Evolutionary conservation across 2,797 vertebrate species (phyloP).

Genomic region (Emys orbicularis): DNA sequence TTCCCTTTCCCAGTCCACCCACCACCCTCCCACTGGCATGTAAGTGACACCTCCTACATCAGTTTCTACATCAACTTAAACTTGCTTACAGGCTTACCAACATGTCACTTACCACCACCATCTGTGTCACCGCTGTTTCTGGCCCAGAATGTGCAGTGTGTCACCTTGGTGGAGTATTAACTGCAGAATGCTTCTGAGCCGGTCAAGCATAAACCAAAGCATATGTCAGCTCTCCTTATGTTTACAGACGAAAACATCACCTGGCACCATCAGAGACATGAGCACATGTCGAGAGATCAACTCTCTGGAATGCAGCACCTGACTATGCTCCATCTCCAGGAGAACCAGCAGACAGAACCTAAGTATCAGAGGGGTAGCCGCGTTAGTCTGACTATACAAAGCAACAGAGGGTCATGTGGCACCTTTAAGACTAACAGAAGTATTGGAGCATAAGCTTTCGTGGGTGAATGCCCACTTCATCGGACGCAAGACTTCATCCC

Average conservation of each 20-base stretch:
- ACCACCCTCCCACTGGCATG: background rate
- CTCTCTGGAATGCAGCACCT: background rate
- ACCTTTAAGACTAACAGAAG: no score
- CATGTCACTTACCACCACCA: constrained; percentile 22
- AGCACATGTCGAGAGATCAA: background rate
- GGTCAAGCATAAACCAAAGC: constrained; percentile 62
- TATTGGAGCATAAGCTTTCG: no score
- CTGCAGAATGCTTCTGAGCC: constrained; percentile 25
- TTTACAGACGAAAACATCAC: constrained; percentile 44
- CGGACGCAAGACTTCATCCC: no score
- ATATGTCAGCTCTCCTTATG: constrained; percentile 55
- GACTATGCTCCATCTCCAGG: background rate
- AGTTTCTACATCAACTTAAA: background rate
- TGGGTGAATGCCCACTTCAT: no score
- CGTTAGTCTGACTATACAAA: no score
- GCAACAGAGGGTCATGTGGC: no score
- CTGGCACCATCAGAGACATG: constrained; percentile 33
- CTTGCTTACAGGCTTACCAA: background rate
- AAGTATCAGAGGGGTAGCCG: no score
- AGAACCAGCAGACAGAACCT: accelerated
- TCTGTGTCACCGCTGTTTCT: constrained; percentile 31
- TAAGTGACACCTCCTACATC: background rate
- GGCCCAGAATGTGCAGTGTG: background rate
- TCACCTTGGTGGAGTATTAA: constrained; percentile 39
- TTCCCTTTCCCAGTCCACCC: background rate